Base-by-base conservation (phyloP, 2,888 invertebrate species). In the Cheilosia vulpina region DNA sequence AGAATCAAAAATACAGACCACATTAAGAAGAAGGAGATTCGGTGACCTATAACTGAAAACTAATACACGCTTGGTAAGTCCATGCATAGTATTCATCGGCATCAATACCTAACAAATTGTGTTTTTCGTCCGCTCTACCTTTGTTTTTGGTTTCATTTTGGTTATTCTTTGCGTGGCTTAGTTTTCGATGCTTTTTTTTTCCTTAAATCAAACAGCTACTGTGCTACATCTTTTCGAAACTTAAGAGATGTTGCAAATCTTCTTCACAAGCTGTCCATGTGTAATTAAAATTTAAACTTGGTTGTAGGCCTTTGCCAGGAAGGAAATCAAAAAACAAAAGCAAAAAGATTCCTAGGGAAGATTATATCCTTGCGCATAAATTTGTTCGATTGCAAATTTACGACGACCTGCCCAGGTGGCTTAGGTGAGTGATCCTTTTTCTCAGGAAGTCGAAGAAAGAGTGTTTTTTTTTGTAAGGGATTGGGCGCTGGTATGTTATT, bases 41-140 rank as follows among this genome's bases (percentile, higher is more conserved):
- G 34, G 58, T 65, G 53, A 82, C 58, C 53, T 52, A 66, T 72
- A 55, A 41, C 77, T 77, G 77, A 71, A 76, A 82, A 82, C 77
- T 71, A 77, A 77, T 82, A 82, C 77, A 41, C 75, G 71, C 77
- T 58, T 65, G 82, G 82, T 82, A 71, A 77, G 82, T 65, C 6
- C 4, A 4, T 31, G 11, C 31, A n/a, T 7, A 4, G 27, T 19
- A 34, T 21, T 5, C n/a, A 21, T 45, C 17, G 9, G 68, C 15
- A 41, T 9, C 27, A 53, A n/a, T 57, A 21, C 21, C 21, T 2
- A 13, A 47, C 15, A 27, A 45, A 57, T 41, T 72, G 15, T 65
- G 34, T 52, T 24, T 60, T 9, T 24, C 55, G 17, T 17, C 45
- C n/a, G 21, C 4, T 34, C 11, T 52, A 1, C 38, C 38, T 31